These are phyloP conservation scores for Marronus borbonicus DNA, from an alignment of 2,888 invertebrate genomes.

Conservation along the genomic window DNA sequence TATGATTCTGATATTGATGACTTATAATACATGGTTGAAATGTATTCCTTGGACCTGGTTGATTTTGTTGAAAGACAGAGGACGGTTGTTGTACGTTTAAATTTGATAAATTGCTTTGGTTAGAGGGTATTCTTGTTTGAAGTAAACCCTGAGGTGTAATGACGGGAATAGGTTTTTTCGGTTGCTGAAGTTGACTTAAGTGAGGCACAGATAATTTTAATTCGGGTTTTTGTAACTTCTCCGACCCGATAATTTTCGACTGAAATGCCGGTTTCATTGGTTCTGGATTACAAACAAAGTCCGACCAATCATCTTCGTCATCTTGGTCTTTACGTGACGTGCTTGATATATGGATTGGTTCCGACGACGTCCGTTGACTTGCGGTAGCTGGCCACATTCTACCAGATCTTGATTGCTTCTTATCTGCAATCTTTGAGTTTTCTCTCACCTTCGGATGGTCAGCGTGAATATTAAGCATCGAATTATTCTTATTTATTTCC, in stretches of 20 bases:
- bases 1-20: slow-evolving; percentile 60
- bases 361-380: not conserved
- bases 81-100: slow-evolving; percentile 53
- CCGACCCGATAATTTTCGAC: slow-evolving; percentile 45
- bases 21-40: slow-evolving; percentile 65
- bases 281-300: slow-evolving; percentile 72
- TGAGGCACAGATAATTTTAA: slow-evolving; percentile 67
- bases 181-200: slow-evolving; percentile 64
- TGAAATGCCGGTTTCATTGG: slow-evolving; percentile 30
- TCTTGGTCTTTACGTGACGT: slow-evolving; percentile 19
- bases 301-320: slow-evolving; percentile 74
- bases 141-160: slow-evolving; percentile 66
- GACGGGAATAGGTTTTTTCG: slow-evolving; percentile 66
- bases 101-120: slow-evolving; percentile 49
- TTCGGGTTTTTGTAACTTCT: slow-evolving; percentile 65
- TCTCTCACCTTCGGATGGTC: slow-evolving; percentile 29
- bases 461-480: not conserved
- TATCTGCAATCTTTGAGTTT: not conserved
- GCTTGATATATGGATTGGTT: not conserved
- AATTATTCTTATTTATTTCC: not conserved
- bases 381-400: not conserved
- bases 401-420: not conserved
- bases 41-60: slow-evolving; percentile 52
- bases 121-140: slow-evolving; percentile 65
- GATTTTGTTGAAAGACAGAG: slow-evolving; percentile 50